These are phyloP conservation scores for Cirrhinus molitorella DNA, from an alignment of 2,797 vertebrate species.

Conservation along the genomic window DNA sequence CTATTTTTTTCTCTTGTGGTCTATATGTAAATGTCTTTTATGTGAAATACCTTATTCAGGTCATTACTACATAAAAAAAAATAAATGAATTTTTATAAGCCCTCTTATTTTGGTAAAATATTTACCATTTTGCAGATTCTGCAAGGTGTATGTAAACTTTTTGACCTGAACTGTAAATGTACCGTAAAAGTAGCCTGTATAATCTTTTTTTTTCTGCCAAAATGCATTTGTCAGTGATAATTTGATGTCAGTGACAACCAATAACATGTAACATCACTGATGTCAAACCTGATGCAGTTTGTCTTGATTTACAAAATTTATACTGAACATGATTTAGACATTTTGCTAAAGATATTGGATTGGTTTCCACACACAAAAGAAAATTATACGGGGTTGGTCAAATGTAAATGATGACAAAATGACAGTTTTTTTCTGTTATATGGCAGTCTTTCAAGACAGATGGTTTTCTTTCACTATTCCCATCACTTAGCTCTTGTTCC, in stretches of 20 bases:
- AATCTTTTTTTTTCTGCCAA: background rate
- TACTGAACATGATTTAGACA: background rate
- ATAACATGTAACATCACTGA: background rate
- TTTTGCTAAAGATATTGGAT: background rate
- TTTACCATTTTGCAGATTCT: too few species aligned
- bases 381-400: background rate
- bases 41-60: too few species aligned
- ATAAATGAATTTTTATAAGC: too few species aligned
- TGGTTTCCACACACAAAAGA: background rate
- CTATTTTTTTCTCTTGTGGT: too few species aligned
- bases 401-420: background rate
- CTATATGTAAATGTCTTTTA: too few species aligned
- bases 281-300: background rate
- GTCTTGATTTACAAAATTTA: background rate
- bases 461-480: background rate
- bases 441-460: conserved; percentile 10
- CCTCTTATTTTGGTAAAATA: too few species aligned
- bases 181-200: too few species aligned
- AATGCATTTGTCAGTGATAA: background rate
- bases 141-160: too few species aligned
- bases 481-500: background rate
- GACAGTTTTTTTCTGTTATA: background rate
- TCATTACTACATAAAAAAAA: too few species aligned
- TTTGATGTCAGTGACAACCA: too few species aligned
- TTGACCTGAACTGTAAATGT: too few species aligned